phyloP scores from a whole-genome alignment of 2,888 invertebrate genomes.

The Esperia sulphurella region DNA sequence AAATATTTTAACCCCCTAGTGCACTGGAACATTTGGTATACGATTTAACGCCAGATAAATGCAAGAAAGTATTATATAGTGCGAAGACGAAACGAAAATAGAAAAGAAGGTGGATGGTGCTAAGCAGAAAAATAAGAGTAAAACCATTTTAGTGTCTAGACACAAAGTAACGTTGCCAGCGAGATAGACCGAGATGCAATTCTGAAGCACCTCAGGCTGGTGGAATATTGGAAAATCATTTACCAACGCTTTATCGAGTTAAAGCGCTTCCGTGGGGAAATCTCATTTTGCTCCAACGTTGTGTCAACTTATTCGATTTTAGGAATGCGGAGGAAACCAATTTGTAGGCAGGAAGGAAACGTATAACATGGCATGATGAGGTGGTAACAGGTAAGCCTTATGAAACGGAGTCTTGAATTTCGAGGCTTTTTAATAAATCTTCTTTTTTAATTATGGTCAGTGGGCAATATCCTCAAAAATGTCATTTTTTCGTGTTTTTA shows the following conservation, averaged over 20 bases:
- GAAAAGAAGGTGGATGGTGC: no score
- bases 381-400: not conserved
- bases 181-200: slow-evolving; percentile 2
- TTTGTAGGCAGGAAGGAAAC: not conserved
- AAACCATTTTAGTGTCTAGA: not conserved
- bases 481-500: no score
- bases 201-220: slow-evolving; percentile 32
- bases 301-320: slow-evolving; percentile 28
- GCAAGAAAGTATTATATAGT: no score
- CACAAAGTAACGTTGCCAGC: not conserved
- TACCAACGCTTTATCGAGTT: slow-evolving; percentile 46
- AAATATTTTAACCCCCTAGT: no score
- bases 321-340: slow-evolving; percentile 20
- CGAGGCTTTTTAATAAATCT: no score
- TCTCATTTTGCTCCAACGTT: slow-evolving; percentile 29
- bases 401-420: not conserved
- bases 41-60: no score
- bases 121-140: not conserved
- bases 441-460: no score
- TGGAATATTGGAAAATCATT: slow-evolving; percentile 63
- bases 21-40: no score
- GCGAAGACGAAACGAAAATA: no score
- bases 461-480: no score
- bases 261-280: slow-evolving; percentile 32
- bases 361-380: not conserved